phyloP scores from a whole-genome alignment of 2,113 vertebrate genomes.

The Zosterops hypoxanthus region DNA sequence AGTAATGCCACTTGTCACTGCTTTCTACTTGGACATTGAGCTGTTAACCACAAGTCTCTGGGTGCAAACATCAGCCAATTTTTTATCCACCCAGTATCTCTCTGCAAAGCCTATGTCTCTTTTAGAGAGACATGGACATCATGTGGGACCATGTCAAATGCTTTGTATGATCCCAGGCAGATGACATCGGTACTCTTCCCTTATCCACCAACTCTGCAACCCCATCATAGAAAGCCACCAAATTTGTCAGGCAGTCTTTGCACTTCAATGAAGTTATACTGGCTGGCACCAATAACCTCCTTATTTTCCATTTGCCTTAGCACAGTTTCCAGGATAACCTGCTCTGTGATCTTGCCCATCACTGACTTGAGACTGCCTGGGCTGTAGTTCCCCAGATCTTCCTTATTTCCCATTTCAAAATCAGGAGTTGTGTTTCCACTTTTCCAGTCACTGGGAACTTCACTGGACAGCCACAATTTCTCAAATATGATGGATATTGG shows the following conservation, averaged over 20 bases:
- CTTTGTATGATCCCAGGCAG: neutral
- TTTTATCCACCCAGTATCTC: neutral
- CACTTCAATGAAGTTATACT: neutral
- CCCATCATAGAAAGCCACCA: neutral
- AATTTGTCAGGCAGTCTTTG: neutral
- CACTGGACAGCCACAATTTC: neutral
- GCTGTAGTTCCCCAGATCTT: neutral
- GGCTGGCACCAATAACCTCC: neutral
- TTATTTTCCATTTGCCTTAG: neutral
- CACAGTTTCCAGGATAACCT: neutral
- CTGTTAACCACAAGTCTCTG: neutral
- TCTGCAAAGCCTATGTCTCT: neutral
- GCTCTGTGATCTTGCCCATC: neutral
- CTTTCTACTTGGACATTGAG: neutral
- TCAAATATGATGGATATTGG: neutral
- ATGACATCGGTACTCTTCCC: neutral
- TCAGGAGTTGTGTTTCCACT: neutral
- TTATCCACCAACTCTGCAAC: neutral
- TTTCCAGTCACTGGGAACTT: neutral
- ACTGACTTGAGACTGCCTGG: neutral
- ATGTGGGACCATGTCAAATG: neutral
- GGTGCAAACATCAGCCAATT: neutral
- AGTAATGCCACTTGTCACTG: neutral
- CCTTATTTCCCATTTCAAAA: neutral
- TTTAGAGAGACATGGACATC: neutral